A percentile compares a stretch with the other conserved stretches of the same genome.
phyloP scores from a whole-genome alignment of 2,113 vertebrate species.

The Crocuta crocuta region DNA sequence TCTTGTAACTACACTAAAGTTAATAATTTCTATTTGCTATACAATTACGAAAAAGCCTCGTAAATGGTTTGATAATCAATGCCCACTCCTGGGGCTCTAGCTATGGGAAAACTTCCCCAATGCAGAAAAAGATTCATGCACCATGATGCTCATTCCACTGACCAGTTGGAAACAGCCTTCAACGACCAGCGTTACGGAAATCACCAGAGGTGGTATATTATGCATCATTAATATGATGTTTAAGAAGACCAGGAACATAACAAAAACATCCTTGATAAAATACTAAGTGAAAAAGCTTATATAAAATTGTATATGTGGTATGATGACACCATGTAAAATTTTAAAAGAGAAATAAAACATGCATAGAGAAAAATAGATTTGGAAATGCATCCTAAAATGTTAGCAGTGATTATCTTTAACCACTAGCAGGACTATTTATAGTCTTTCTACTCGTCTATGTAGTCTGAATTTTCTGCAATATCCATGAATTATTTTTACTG shows the following conservation, averaged over 20 bases:
- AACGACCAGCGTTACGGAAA: background rate
- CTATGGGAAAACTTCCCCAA: background rate
- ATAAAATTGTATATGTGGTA: background rate
- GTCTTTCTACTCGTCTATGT: background rate
- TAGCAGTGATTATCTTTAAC: background rate
- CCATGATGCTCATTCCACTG: background rate
- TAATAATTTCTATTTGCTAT: slow-evolving; percentile 56
- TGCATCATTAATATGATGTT: background rate
- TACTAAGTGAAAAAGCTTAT: background rate
- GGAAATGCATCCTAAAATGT: background rate
- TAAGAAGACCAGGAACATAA: background rate
- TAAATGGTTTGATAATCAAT: background rate
- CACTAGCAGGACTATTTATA: background rate
- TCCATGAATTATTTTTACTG: background rate
- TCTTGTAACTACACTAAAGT: background rate
- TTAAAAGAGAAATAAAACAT: background rate
- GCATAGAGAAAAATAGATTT: background rate
- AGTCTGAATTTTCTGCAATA: background rate
- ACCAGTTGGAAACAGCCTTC: background rate
- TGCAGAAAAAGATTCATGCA: background rate
- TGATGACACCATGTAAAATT: background rate
- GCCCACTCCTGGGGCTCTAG: background rate
- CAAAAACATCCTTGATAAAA: background rate
- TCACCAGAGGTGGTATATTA: background rate
- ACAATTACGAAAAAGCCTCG: slow-evolving; percentile 11